A percentile compares a stretch with the other conserved stretches of the same genome.
Conservation (phyloP, 2,113 vertebrate species). For the Tragelaphus strepsiceros region DNA sequence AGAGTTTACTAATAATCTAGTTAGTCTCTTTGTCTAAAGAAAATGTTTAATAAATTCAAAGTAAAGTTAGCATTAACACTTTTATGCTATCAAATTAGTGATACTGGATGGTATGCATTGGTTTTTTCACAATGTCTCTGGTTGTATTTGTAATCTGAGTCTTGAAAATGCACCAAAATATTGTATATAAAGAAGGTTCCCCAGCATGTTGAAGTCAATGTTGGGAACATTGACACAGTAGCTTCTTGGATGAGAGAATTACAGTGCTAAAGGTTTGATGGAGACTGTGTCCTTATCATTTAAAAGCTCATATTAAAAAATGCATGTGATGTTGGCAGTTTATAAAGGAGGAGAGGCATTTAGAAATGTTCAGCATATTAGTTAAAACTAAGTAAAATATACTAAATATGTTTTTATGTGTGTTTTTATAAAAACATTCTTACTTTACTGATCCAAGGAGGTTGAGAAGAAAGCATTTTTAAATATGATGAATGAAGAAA, state of each 20-base stretch:
- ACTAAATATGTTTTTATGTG: not conserved
- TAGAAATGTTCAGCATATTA: not conserved
- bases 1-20: not conserved
- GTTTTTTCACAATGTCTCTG: not conserved
- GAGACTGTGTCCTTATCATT: not conserved
- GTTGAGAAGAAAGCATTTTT: not conserved
- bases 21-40: not conserved
- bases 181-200: not conserved
- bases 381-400: not conserved
- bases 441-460: not conserved
- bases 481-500: not conserved
- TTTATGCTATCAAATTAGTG: not conserved
- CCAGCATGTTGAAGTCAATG: not conserved
- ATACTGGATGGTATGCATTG: not conserved
- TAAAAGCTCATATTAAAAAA: not conserved
- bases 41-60: not conserved
- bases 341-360: not conserved
- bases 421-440: not conserved
- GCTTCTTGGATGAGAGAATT: not conserved
- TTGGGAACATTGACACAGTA: not conserved
- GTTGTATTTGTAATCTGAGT: not conserved
- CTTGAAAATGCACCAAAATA: not conserved
- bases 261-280: not conserved
- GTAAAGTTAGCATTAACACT: not conserved
- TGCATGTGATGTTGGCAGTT: not conserved